Percentiles rank a stretch among this genome's conserved stretches.
Evolutionary conservation across 2,113 vertebrate genomes (phyloP).

Genomic region (Lophura nycthemera): DNA sequence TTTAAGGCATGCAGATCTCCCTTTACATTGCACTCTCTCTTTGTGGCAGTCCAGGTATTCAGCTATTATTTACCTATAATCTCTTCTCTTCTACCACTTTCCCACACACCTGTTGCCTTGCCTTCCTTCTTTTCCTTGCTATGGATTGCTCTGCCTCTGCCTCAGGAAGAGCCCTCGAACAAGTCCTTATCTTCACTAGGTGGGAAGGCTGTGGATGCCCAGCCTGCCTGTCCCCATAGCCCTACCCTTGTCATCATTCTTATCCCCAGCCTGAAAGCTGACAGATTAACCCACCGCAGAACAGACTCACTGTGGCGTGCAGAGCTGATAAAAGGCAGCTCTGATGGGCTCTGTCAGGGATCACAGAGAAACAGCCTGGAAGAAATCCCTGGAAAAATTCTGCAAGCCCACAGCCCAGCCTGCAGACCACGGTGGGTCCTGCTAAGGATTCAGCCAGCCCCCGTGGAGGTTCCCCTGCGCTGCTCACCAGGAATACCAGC

Average conservation of each 20-base stretch:
- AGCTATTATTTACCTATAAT: conserved; percentile 37
- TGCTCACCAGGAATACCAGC: background rate
- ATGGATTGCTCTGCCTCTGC: background rate
- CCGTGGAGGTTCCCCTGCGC: background rate
- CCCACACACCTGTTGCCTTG: conserved; percentile 42
- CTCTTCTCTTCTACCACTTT: background rate
- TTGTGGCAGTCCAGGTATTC: conserved; percentile 22
- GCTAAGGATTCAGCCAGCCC: background rate
- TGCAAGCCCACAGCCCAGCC: conserved; percentile 68
- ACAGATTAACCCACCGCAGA: conserved; percentile 85
- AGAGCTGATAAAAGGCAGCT: conserved; percentile 84
- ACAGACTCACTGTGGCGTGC: conserved; percentile 89
- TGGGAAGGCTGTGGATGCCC: background rate
- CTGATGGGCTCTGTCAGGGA: conserved; percentile 77
- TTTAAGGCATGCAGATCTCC: conserved; percentile 13
- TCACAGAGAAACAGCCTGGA: conserved; percentile 54
- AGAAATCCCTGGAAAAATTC: conserved; percentile 49
- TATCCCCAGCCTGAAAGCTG: conserved; percentile 69
- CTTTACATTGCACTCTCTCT: conserved; percentile 13
- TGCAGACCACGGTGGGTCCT: background rate
- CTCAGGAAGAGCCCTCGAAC: background rate
- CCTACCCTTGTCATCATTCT: conserved; percentile 19
- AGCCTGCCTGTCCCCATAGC: background rate
- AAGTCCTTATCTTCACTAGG: background rate
- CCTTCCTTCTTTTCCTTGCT: background rate